Base-by-base conservation (phyloP, 2,113 vertebrate genomes). In the Thalassoma bifasciatum region DNA sequence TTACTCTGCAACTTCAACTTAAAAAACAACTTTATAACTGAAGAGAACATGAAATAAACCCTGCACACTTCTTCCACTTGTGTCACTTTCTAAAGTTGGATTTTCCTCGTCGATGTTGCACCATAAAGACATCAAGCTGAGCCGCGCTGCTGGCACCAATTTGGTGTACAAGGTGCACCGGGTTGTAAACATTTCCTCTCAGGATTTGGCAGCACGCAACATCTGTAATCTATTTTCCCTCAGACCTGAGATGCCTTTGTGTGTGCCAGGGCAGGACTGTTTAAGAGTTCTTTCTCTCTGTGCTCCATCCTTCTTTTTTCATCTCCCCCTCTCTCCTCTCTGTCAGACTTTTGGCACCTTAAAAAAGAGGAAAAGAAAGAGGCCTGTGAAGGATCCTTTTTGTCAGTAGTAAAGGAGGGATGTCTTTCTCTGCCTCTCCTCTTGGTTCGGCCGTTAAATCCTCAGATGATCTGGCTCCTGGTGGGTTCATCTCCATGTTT, bases 161-260 rank as follows among this genome's bases (percentile, higher is more conserved):
- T 72, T 57, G 67, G 61, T 67, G 74, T 57, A 85, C 86, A 81
- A 88, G 82, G 82, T 86, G 86, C 66, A 79, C 66, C 1, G 58
- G 80, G 65, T 72, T 88, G 83, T 87, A 91, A 87, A 88, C 82
- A 83, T 88, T 88, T 88, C 81, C 83, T 82, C 57, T 57, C 72
- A 52, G 77, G 63, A 82, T 80, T 58, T 77, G 83, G 74, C 77
- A 79, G 58, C 46, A 49, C 46, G 46, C 49, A 49, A 83, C 87
- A 92, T 89, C 88, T 92, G 89, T 66, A 68, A 72, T 85, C 81
- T 54, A 88, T 88, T 90, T 88, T 70, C 86, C 23, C 62, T 49
- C 65, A 80, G 80, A 83, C 77, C 84, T 80, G 62, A 89, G 82
- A 86, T 77, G 70, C 51, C 75, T 89, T 77, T 49, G 52, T 66